Percentiles rank a stretch among this genome's conserved stretches.
Evolutionary conservation across 2,113 vertebrate genomes (phyloP).

Genomic region (Hypocryptadius cinnamomeus): DNA sequence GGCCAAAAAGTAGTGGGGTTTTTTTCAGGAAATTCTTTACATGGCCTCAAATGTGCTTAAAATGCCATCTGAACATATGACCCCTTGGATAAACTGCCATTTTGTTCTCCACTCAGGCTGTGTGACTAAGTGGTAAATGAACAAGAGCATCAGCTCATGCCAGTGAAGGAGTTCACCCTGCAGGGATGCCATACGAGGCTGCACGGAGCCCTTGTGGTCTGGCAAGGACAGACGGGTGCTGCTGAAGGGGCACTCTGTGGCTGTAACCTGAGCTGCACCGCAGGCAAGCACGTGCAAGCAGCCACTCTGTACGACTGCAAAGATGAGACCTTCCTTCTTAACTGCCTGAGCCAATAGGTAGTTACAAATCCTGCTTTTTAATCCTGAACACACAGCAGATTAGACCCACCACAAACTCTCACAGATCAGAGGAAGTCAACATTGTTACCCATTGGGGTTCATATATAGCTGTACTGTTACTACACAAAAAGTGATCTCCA

Average conservation of each 20-base stretch:
- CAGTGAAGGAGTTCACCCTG: neutral
- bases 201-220: neutral
- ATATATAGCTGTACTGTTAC: neutral
- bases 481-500: neutral
- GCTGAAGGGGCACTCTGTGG: neutral
- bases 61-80: neutral
- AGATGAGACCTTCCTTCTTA: neutral
- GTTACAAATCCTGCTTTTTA: neutral
- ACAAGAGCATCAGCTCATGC: neutral
- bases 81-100: neutral
- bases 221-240: neutral
- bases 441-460: neutral
- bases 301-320: fast-evolving
- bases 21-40: neutral
- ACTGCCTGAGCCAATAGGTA: neutral
- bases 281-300: fast-evolving
- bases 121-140: neutral
- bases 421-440: neutral
- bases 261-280: neutral
- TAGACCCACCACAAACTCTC: neutral
- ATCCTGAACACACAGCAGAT: neutral
- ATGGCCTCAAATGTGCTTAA: neutral
- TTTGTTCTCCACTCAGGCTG: neutral
- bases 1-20: neutral
- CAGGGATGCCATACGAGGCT: neutral